Percentiles rank a stretch among this genome's conserved stretches.
phyloP scores from a whole-genome alignment of 2,888 invertebrate species.

The Drosophila helvetica region DNA sequence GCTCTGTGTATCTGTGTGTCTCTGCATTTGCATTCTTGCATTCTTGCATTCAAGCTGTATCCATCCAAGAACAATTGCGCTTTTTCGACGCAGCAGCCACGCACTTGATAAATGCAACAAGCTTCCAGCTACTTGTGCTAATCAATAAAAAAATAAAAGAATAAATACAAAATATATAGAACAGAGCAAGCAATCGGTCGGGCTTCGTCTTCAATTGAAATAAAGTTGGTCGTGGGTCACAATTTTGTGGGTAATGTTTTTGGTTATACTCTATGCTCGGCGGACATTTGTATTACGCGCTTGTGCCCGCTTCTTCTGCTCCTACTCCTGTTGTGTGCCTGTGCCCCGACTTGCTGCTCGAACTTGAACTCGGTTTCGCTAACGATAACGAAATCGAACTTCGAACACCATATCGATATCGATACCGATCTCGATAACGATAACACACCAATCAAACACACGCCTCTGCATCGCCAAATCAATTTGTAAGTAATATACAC shows the following conservation, averaged over 20 bases:
- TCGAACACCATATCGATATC: slow-evolving; percentile 42
- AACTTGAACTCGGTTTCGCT: slow-evolving; percentile 35
- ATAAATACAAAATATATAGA: background rate
- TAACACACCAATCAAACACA: slow-evolving; percentile 39
- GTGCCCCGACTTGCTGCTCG: slow-evolving; percentile 59
- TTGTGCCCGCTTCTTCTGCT: slow-evolving; percentile 75
- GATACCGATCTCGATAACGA: too few species aligned
- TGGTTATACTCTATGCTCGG: slow-evolving; percentile 68
- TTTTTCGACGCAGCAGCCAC: slow-evolving; percentile 70
- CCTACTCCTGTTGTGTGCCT: slow-evolving; percentile 46
- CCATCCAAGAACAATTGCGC: slow-evolving; percentile 57
- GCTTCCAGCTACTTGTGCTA: slow-evolving; percentile 28
- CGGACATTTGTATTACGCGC: slow-evolving; percentile 66
- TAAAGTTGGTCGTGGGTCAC: slow-evolving; percentile 62
- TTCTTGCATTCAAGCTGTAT: slow-evolving; percentile 11
- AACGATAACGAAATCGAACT: slow-evolving; percentile 26
- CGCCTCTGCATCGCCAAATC: slow-evolving; percentile 51
- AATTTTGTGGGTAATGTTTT: slow-evolving; percentile 55
- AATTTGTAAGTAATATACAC: slow-evolving; percentile 81
- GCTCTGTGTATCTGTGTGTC: slow-evolving; percentile 31
- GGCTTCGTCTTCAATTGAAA: slow-evolving; percentile 75
- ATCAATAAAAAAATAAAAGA: background rate
- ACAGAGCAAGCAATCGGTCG: slow-evolving; percentile 17
- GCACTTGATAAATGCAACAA: slow-evolving; percentile 38
- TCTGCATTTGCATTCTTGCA: slow-evolving; percentile 38